A percentile compares a stretch with the other conserved stretches of the same genome.
Evolutionary conservation across 2,113 vertebrate genomes (phyloP).

Genomic region (Suncus etruscus): DNA sequence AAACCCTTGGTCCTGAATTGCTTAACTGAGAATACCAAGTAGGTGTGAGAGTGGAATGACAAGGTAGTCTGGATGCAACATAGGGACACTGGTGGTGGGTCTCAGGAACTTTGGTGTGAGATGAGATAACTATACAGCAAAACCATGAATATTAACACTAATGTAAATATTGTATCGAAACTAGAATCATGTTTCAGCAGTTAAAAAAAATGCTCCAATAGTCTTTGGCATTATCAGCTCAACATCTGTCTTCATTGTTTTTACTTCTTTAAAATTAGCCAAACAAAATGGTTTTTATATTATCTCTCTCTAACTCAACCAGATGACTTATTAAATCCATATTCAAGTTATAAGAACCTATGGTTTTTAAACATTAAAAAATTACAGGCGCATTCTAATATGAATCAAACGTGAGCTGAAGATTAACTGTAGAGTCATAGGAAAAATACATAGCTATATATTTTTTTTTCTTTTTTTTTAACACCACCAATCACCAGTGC

Average conservation of each 20-base stretch:
- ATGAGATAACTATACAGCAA: too few relatives aligned
- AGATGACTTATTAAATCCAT: not conserved
- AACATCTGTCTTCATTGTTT: not conserved
- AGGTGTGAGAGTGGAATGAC: too few relatives aligned
- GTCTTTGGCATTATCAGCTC: not conserved
- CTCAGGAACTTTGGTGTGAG: too few relatives aligned
- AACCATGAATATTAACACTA: too few relatives aligned
- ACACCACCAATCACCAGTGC: too few relatives aligned
- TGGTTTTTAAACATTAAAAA: slow-evolving; percentile 3
- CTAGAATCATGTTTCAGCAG: too few relatives aligned
- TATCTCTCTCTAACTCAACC: not conserved
- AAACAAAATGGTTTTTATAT: not conserved
- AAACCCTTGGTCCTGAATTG: too few relatives aligned
- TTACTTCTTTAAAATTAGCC: slow-evolving; percentile 3
- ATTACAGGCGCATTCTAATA: not conserved
- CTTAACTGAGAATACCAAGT: too few relatives aligned
- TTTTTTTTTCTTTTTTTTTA: too few relatives aligned
- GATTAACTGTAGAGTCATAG: not conserved
- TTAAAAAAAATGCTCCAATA: not conserved
- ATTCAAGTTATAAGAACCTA: not conserved
- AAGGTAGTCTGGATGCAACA: too few relatives aligned
- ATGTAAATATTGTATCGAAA: too few relatives aligned
- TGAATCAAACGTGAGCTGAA: not conserved
- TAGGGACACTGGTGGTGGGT: too few relatives aligned
- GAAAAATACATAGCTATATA: not conserved